Base-by-base conservation (phyloP, 2,888 invertebrate species). In the Limenitis camilla region DNA sequence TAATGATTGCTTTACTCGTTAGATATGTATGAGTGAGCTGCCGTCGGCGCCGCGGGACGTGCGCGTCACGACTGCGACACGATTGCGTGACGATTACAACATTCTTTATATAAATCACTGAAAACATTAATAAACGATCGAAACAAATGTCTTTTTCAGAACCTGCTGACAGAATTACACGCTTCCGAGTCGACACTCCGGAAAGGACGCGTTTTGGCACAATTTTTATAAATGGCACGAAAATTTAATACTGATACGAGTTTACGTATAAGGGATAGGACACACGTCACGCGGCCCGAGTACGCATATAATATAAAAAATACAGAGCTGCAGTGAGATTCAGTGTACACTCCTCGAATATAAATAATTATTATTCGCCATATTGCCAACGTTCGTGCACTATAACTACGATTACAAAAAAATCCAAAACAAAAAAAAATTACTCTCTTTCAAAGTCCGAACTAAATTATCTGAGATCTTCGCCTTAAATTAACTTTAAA, bases 381-480 rank as follows among this genome's bases (percentile, higher is more conserved):
- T 76, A 77, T 78, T 74, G 81, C 79, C 78, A 80, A 77, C 73
- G 68, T 68, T 68, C 85, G 85, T 84, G 85, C 85, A 84, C 80
- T 81, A 82, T 63, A 65, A 63, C 71, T 76, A 69, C 59, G 38
- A 52, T 53, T 56, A 60, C 55, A 64, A 57, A 52, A 49, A 49
- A 70, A 71, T 71, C 70, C 76, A 74, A 76, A 72, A 74, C 72
- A 74, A 71, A 71, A 64, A 63, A 62, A 60, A 48, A 40, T 40
- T 39, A 19, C 19, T 19, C 61, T 63, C 58, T 56, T 62, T 63
- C 61, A 61, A 56, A 62, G 61, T 59, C 59, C 65, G 61, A 81
- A 81, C 82, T 84, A 82, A 81, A 81, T 77, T 81, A 84, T 76
- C 76, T 86, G 85, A 86, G 85, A 86, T 86, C 85, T 77, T 76